Percentiles rank a stretch among this genome's conserved stretches.
Conservation (phyloP, 2,797 vertebrate genomes). For the Tinamus major region DNA sequence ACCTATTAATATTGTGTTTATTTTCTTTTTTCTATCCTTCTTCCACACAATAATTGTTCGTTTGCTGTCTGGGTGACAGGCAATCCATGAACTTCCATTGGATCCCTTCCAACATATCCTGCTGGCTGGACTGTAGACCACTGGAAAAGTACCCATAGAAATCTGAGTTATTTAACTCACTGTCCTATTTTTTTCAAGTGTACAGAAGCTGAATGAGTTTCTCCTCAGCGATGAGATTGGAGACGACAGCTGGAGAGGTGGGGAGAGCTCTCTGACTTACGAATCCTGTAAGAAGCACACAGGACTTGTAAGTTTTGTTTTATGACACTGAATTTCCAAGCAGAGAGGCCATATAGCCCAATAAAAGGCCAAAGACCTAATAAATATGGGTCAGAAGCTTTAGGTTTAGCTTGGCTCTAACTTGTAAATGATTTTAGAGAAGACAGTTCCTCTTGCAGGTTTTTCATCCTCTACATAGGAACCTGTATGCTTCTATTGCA, state of each 20-base stretch:
- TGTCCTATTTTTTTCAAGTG: constrained; percentile 78
- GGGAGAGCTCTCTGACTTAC: constrained; percentile 83
- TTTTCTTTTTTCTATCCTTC: constrained; percentile 11
- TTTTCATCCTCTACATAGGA: background rate
- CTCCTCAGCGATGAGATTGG: constrained; percentile 97
- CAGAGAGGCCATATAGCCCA: background rate
- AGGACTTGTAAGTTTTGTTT: constrained; percentile 84
- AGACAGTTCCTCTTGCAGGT: background rate
- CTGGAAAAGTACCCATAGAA: background rate
- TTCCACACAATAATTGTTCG: background rate
- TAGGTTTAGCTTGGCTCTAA: background rate
- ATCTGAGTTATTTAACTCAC: constrained; percentile 2
- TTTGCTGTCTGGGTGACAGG: background rate
- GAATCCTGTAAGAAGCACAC: constrained; percentile 90
- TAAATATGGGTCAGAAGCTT: background rate
- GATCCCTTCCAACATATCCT: background rate
- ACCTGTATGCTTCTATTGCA: background rate
- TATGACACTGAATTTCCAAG: background rate
- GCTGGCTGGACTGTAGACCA: background rate
- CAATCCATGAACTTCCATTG: background rate
- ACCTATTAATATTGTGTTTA: background rate
- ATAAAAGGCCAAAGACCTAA: background rate
- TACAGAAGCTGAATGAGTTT: constrained; percentile 97
- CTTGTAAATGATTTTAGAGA: background rate
- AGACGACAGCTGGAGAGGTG: constrained; percentile 92